Evolutionary conservation across 1,140 invertebrate genomes (phyloP), one percentile per base, ranked within the genome.

Genomic region (Drosophila lowei): DNA sequence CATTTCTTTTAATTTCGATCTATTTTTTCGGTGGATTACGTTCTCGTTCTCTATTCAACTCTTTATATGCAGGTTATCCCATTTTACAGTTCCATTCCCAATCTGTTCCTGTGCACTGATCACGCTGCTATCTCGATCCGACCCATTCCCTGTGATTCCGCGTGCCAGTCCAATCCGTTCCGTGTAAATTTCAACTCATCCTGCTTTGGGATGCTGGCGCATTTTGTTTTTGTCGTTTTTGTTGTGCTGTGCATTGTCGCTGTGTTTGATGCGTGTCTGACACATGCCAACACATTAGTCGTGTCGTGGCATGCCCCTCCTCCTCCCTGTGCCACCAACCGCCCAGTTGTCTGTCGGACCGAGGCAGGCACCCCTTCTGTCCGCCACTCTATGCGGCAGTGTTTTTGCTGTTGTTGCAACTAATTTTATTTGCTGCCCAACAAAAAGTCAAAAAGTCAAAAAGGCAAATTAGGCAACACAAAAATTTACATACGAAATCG

Each of bases 241-340:
- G 16, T 38, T 49, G 56, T 23, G 2, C 23, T 57, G 67, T 60
- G 49, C 38, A n/a, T 44, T 72, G 65, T 70, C 63, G 50, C 77
- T 83, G 79, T 59, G 34, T 81, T 81, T 83, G 79, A 83, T 74
- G 79, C 64, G 75, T 49, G 79, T 83, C 79, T 83, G 79, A 83
- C 79, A 83, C 79, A 83, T 78, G 79, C 79, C 79, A 83, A 83
- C 79, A 78, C 79, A 83, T 83, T 83, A 84, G 79, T 64, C 70
- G 74, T 42, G 52, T 54, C 50, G 63, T 15, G 67, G 43, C 54
- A 71, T 60, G 46, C 72, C 72, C 53, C 64, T 41, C 49, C 18
- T 15, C 15, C n/a, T 30, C 62, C 42, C n/a, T 30, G 16, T 30
- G 42, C 18, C 63, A 3, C 34, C 23, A 16, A 9, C 3, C 57